Evolutionary conservation across 2,113 vertebrate species (phyloP), one percentile per base, ranked within the genome.

Genomic region (Hepsetus odoe): DNA sequence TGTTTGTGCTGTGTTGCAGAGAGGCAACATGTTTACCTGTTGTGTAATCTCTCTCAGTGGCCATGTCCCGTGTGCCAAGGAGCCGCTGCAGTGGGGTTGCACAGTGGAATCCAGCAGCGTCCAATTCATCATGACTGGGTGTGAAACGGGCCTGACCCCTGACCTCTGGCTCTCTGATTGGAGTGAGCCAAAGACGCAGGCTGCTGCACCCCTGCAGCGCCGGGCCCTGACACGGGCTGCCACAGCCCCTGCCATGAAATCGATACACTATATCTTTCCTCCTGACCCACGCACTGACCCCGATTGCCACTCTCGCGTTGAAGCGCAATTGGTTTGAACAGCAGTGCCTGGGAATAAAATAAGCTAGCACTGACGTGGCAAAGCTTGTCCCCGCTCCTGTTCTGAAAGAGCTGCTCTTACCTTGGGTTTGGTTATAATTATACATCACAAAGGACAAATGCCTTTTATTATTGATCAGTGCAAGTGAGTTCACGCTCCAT

Each of bases 221-320:
- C 89, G 88, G 46, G 66, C 66, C 70, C 72, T 16, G 33, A 86
- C 89, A 86, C 89, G 0, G 82, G 91, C 92, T 65, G 90, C 91
- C 92, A 93, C 92, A 90, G 85, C 92, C 91, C 92, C 92, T 91
- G 90, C 91, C 92, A 92, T 94, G 94, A 96, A 95, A 96, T 96
- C 95, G 93, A 96, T 96, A 95, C 92, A 91, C 94, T 95, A 94
- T 95, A 94, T 96, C 94, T 95, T 95, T 95, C 92, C 93, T 93
- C 85, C 91, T 93, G 95, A 94, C 94, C 94, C 92, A 92, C 87
- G 93, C 89, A 78, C 83, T 96, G 95, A 96, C 94, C 94, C 93
- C 92, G 91, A 94, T 93, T 94, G 94, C 94, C 91, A 93, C 93
- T 93, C 92, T 93, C 93, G 92, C 91, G 91, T 93, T 92, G 91